A percentile compares a stretch with the other conserved stretches of the same genome.
These are phyloP conservation scores for Mylabris phalerata DNA, from an alignment of 1,140 invertebrate genomes.

Conservation along the genomic window DNA sequence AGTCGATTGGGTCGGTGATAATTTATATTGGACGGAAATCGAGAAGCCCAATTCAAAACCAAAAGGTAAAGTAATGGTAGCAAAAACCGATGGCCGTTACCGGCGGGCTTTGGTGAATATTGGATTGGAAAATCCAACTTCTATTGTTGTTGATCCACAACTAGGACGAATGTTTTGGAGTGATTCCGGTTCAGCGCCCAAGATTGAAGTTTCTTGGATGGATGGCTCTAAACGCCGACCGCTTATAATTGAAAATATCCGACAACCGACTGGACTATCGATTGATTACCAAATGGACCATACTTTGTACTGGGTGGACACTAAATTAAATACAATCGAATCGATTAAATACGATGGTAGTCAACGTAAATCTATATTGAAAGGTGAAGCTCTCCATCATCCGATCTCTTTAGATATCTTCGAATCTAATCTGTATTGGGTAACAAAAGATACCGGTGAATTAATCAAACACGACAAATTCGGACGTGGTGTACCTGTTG, in stretches of 20 bases:
- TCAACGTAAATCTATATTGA: slow-evolving; percentile 65
- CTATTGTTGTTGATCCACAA: slow-evolving; percentile 82
- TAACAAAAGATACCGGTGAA: slow-evolving; percentile 76
- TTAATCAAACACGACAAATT: slow-evolving; percentile 90
- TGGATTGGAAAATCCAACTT: slow-evolving; percentile 73
- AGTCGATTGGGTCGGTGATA: slow-evolving; percentile 87
- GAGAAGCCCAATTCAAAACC: slow-evolving; percentile 66
- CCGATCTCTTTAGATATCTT: slow-evolving; percentile 89
- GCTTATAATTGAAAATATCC: slow-evolving; percentile 70
- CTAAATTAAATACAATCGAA: slow-evolving; percentile 90
- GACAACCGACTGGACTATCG: slow-evolving; percentile 78
- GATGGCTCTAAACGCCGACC: slow-evolving; percentile 81
- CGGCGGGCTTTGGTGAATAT: slow-evolving; percentile 64
- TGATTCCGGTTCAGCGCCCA: slow-evolving; percentile 73
- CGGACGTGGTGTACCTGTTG: slow-evolving; percentile 83
- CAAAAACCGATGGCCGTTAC: slow-evolving; percentile 85
- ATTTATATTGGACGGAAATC: slow-evolving; percentile 91
- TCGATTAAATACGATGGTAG: slow-evolving; percentile 78
- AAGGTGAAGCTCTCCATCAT: slow-evolving; percentile 65
- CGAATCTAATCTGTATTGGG: slow-evolving; percentile 85
- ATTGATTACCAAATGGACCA: slow-evolving; percentile 88
- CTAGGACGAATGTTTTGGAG: slow-evolving; percentile 83
- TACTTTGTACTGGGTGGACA: slow-evolving; percentile 91
- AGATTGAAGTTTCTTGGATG: slow-evolving; percentile 92
- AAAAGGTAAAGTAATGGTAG: slow-evolving; percentile 74